phyloP scores from a whole-genome alignment of 2,888 invertebrate species.

The Eudasyphora cyanicolor region DNA sequence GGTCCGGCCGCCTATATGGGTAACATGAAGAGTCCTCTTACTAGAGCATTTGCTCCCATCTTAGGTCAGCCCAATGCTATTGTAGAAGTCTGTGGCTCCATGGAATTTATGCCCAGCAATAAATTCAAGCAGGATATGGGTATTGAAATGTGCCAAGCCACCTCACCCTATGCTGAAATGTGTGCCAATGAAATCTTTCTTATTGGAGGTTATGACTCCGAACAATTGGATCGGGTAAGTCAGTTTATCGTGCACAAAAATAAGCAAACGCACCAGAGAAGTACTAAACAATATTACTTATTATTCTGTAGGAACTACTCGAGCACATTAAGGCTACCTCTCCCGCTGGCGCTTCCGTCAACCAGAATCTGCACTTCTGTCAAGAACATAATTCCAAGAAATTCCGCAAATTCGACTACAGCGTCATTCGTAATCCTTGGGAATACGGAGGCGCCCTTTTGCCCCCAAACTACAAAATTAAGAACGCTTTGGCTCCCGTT shows the following conservation, averaged over 20 bases:
- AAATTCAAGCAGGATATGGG: slow-evolving; percentile 78
- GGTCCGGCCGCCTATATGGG: slow-evolving; percentile 82
- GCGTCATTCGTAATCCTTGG: slow-evolving; percentile 76
- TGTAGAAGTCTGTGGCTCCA: slow-evolving; percentile 72
- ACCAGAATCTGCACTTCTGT: slow-evolving; percentile 77
- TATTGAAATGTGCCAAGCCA: slow-evolving; percentile 79
- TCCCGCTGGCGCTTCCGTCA: slow-evolving; percentile 77
- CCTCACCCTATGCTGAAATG: slow-evolving; percentile 75
- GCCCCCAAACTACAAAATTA: slow-evolving; percentile 81
- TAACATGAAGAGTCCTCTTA: slow-evolving; percentile 78
- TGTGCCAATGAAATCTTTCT: slow-evolving; percentile 86
- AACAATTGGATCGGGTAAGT: slow-evolving; percentile 80
- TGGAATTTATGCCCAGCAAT: slow-evolving; percentile 73
- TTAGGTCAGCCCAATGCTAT: slow-evolving; percentile 73
- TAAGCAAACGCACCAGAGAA: background rate
- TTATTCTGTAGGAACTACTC: slow-evolving; percentile 66
- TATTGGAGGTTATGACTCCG: slow-evolving; percentile 79
- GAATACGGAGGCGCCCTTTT: slow-evolving; percentile 78
- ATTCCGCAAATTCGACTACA: slow-evolving; percentile 79
- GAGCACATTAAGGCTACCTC: slow-evolving; percentile 76
- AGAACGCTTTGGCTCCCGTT: slow-evolving; percentile 80
- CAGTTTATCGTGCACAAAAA: background rate
- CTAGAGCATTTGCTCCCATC: slow-evolving; percentile 71
- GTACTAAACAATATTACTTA: background rate
- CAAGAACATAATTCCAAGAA: slow-evolving; percentile 75